Evolutionary conservation across 2,113 vertebrate species (phyloP), one percentile per base, ranked within the genome.

Genomic region (Lonchura striata): DNA sequence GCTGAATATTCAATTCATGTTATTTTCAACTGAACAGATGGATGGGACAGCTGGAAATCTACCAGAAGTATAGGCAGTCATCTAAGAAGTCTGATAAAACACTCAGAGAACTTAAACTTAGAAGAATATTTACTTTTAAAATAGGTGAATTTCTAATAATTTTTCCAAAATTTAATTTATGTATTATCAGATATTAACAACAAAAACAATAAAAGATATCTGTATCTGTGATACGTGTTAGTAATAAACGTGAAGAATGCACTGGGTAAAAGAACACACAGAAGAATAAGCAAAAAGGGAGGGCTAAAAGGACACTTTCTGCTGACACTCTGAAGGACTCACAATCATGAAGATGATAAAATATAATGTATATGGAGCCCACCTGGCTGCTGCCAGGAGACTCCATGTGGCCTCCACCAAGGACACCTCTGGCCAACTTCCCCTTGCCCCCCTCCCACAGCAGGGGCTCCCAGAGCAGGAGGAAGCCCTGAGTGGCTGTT

Each of bases 21-120:
- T 94, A 94, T 94, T 97, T 97, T 92, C 88, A 84, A 88, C 72
- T 31, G 49, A 77, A 86, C 94, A 97, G 94, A 96, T 94, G 94
- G 91, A 84, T 89, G 65, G 31, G 49, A 91, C 92, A 92, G 72
- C 69, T 95, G 92, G 77, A 94, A 94, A 95, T 91, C 92, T 94
- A 91, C 57, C 86, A 84, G 7, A 78, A 86, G n/a, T 46, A 44
- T 20, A 81, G 79, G 16, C 35, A 93, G 60, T 47, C 64, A 86
- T 84, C 57, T 88, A 75, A 78, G 76, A 83, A 86, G 46, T 35
- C 86, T 53, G 64, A 82, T 74, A 79, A 88, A 88, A 80, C 20
- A 76, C n/a, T 41, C 18, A 28, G 23, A 63, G 70, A 82, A 24
- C 30, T 60, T 72, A 68, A 82, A 87, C 30, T 82, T 87, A 20